Evolutionary conservation across 2,888 invertebrate species (phyloP), one percentile per base, ranked within the genome.

Genomic region (Drosophila lacicola): DNA sequence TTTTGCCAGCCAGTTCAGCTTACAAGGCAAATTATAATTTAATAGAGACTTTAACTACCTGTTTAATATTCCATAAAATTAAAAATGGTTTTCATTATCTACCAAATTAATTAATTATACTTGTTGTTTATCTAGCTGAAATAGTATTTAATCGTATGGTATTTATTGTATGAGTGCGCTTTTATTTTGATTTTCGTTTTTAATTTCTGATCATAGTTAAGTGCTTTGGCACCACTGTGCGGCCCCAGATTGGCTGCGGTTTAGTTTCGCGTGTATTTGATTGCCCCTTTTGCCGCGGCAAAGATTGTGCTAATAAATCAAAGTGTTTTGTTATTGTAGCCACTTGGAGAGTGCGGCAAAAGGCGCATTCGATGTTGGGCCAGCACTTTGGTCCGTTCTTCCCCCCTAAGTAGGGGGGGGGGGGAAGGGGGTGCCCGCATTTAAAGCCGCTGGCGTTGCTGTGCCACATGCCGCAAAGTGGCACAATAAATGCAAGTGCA

Each of bases 281-380:
- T 76, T 76, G 75, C 72, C 67, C 46, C 74, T 68, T 74, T 65
- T 61, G 75, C 53, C 70, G 73, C 77, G 70, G 42, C 73, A 73
- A 73, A 73, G 75, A 78, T 73, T 77, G 73, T 56, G 68, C 77
- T 70, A 74, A 79, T 79, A 79, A 80, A 79, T 79, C 80, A 79
- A 76, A 80, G 62, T 80, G 79, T 80, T 74, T 69, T 68, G 74
- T 80, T 79, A 77, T 77, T 80, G 70, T 77, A 58, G 73, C 70
- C 64, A 69, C 71, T 72, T 65, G 54, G 45, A 56, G 62, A 46
- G 64, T 60, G 73, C 53, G 46, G 45, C 58, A 72, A 61, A 54
- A 50, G 63, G 42, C 29, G 46, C 42, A 60, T 34, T 25, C 19
- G 21, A 29, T 29, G 25, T 42, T n/a, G 29, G 29, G 29, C 19